Evolutionary conservation across 2,113 vertebrate species (phyloP).

Genomic region (Anhinga rufa): DNA sequence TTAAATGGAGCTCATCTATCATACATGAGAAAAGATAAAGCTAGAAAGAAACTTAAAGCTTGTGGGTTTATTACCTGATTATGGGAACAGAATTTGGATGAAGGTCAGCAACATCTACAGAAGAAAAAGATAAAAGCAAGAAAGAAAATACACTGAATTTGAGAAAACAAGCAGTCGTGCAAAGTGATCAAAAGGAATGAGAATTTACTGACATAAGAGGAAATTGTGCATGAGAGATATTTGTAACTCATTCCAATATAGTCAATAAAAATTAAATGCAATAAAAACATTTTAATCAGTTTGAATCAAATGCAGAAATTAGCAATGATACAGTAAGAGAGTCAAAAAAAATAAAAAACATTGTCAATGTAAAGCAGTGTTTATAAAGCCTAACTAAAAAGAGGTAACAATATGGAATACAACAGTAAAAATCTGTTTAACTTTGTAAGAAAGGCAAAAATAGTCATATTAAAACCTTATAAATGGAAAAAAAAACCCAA

Average conservation of each 20-base stretch:
- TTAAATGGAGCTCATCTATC: too few species aligned
- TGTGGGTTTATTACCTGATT: neutral
- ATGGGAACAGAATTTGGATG: neutral
- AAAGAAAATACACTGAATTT: neutral
- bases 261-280: neutral
- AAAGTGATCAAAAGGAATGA: neutral
- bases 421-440: neutral
- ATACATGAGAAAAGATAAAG: too few species aligned
- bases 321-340: neutral
- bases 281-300: neutral
- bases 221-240: neutral
- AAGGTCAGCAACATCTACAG: neutral
- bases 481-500: neutral
- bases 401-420: neutral
- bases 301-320: neutral
- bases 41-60: neutral
- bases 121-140: neutral
- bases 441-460: neutral
- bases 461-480: neutral
- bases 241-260: neutral
- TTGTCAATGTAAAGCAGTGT: neutral
- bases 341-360: neutral
- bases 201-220: neutral
- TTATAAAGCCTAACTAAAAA: neutral
- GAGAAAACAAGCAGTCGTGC: neutral